Evolutionary conservation across 2,797 vertebrate species (phyloP).

Genomic region (Sphenodon punctatus): DNA sequence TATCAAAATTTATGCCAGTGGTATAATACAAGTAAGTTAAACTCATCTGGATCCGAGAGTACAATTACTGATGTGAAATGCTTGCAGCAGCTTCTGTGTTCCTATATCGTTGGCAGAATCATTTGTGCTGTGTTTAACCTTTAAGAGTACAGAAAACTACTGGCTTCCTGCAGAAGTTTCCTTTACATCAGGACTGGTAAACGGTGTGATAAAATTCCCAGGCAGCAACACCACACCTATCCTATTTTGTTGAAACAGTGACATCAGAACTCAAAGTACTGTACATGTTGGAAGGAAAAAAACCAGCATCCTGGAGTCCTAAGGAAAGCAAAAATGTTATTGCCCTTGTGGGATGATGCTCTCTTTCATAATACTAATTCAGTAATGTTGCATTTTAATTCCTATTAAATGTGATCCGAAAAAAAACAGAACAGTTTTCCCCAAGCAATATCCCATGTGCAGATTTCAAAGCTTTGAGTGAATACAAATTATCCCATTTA

Average conservation of each 20-base stretch:
- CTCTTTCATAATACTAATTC: conserved; percentile 4
- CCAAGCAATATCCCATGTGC: conserved; percentile 16
- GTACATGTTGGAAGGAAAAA: background rate
- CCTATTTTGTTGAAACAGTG: background rate
- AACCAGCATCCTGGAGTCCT: conserved; percentile 7
- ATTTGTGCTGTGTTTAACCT: background rate
- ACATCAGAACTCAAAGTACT: background rate
- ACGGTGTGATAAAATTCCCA: background rate
- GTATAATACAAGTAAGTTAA: conserved; percentile 2
- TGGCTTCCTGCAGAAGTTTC: background rate
- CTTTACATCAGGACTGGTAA: background rate
- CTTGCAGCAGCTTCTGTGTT: background rate
- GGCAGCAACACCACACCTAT: background rate
- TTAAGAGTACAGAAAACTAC: background rate
- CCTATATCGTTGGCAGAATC: background rate
- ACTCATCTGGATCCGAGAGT: background rate
- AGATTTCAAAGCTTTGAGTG: conserved; percentile 41
- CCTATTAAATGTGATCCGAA: background rate
- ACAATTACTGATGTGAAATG: background rate
- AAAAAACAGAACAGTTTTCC: conserved; percentile 13
- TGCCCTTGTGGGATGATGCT: background rate
- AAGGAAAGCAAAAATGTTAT: conserved; percentile 7
- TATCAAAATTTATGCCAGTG: background rate
- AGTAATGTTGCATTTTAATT: conserved; percentile 14
- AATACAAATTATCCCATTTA: conserved; percentile 13